Percentiles rank a stretch among this genome's conserved stretches.
Conservation (phyloP, 2,888 invertebrate species). For the Phalangium opilio region DNA sequence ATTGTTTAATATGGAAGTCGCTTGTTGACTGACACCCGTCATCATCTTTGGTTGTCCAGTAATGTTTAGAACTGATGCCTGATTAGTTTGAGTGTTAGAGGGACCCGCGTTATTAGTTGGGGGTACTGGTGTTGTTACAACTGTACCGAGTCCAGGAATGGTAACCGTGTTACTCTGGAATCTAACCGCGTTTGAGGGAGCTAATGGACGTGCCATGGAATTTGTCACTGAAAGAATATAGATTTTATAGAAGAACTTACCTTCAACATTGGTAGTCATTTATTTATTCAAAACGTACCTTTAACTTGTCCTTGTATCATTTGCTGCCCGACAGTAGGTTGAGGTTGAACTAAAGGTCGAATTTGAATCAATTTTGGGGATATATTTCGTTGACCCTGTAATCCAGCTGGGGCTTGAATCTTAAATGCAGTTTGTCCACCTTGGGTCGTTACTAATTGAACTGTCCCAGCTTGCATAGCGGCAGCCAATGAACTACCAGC, state of each 20-base stretch:
- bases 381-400: constrained; percentile 1
- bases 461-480: constrained; percentile 2
- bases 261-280: background rate
- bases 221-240: too few relatives aligned
- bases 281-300: constrained; percentile 2
- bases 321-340: constrained; percentile 10
- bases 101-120: background rate
- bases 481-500: too few relatives aligned
- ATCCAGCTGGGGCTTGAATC: constrained; percentile 5
- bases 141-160: constrained; percentile 12
- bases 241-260: background rate
- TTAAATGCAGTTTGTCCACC: constrained; percentile 5
- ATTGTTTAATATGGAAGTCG: too few relatives aligned
- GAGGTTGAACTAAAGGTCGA: constrained; percentile 15
- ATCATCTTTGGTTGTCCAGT: too few relatives aligned
- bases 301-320: constrained; percentile 15
- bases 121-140: constrained; percentile 8
- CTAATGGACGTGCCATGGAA: too few relatives aligned
- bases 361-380: constrained; percentile 22
- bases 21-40: too few relatives aligned
- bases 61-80: too few relatives aligned
- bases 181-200: constrained; percentile 19
- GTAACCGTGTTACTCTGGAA: constrained; percentile 11
- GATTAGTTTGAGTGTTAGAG: too few relatives aligned
- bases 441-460: constrained; percentile 10